phyloP scores from a whole-genome alignment of 2,797 vertebrate genomes.

The Nyctibius grandis region DNA sequence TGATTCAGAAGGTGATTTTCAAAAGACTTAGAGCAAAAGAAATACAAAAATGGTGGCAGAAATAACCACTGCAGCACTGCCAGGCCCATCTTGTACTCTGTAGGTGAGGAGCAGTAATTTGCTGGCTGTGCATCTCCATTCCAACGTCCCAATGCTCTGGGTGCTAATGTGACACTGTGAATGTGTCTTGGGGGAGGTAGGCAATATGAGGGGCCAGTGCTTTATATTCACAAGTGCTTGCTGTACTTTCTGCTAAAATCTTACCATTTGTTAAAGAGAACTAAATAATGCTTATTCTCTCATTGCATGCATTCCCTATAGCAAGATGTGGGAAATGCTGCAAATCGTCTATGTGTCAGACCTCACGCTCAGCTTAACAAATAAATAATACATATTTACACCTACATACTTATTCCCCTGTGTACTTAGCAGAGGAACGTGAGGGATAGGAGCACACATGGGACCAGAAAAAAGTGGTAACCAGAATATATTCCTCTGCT shows the following conservation, averaged over 20 bases:
- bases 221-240: background rate
- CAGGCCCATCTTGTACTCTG: background rate
- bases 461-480: background rate
- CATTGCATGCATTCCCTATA: background rate
- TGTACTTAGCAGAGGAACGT: background rate
- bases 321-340: background rate
- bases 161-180: background rate
- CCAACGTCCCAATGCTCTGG: background rate
- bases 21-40: background rate
- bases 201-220: background rate
- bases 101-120: background rate
- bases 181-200: background rate
- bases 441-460: background rate
- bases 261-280: background rate
- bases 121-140: background rate
- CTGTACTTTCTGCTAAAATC: background rate
- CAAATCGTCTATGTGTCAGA: background rate
- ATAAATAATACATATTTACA: conserved; percentile 39
- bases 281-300: background rate
- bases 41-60: background rate
- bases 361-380: background rate
- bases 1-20: background rate
- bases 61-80: background rate
- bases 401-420: background rate
- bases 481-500: conserved; percentile 38